Evolutionary conservation across 2,797 vertebrate genomes (phyloP), one percentile per base, ranked within the genome.

Genomic region (Trachops cirrhosus): DNA sequence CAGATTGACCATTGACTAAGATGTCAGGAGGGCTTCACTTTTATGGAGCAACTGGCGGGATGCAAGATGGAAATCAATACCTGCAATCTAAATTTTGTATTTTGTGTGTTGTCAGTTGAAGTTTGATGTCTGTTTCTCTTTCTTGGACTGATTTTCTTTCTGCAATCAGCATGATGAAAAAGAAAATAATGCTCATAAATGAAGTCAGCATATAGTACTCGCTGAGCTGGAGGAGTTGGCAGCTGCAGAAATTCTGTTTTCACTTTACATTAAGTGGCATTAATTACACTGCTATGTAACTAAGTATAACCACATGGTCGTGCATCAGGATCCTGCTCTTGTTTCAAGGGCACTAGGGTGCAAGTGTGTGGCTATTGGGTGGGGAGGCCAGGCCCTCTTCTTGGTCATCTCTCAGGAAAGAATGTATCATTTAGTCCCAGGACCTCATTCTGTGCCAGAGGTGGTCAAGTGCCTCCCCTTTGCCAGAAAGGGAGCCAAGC

Each of bases 91-190:
- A 95, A 98, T 98, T 98, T 96, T 97, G 77, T 89, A 97, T 71
- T 97, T 98, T 97, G 87, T 84, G 70, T 79, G 52, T 92, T 97
- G 96, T 97, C 85, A 54, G 95, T 93, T 97, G 93, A 97, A 94
- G 86, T 96, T 96, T 97, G 97, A 98, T 95, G 97, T 97, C 97
- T 97, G 73, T 97, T 98, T 98, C 94, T 98, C 85, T 97, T 97
- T 96, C 95, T 95, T 96, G 54, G 75, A 93, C 62, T 97, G 85
- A 97, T 95, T 97, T 95, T 82, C 54, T 54, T 64, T 95, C 92
- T 52, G 54, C 19, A 95, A 52, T 98, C 97, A 96, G 84, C 92
- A 95, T 48, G 41, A 97, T 96, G 97, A 97, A 97, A 98, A 97
- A 96, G 86, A 95, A 98, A 97, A 97, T 92, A 97, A 97, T 96